phyloP scores from a whole-genome alignment of 2,888 invertebrate species.

The Azorinus chamasolen region DNA sequence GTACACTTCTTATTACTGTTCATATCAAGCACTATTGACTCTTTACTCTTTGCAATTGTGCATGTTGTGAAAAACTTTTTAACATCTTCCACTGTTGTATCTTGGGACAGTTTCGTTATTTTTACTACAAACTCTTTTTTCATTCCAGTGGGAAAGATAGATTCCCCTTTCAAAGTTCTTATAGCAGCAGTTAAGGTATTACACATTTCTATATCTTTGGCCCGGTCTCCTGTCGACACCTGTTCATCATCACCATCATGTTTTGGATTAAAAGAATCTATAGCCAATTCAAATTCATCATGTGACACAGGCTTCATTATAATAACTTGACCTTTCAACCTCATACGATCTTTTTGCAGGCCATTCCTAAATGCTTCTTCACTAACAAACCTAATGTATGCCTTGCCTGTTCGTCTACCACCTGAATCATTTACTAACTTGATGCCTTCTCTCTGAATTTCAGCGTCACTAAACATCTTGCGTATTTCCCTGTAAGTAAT shows the following conservation, averaged over 20 bases:
- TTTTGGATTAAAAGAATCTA: constrained; percentile 88
- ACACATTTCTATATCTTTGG: constrained; percentile 42
- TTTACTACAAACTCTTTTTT: constrained; percentile 55
- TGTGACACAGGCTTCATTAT: constrained; percentile 91
- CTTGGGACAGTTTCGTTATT: constrained; percentile 70
- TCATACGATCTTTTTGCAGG: constrained; percentile 89
- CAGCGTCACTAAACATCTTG: constrained; percentile 92
- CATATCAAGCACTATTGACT: constrained; percentile 89
- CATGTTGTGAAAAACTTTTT: constrained; percentile 97
- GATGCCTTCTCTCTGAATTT: constrained; percentile 93
- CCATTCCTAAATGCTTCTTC: constrained; percentile 91
- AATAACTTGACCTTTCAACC: constrained; percentile 90
- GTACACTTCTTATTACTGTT: constrained; percentile 86
- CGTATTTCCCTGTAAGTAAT: constrained; percentile 93
- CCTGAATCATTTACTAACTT: constrained; percentile 94
- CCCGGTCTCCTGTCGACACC: constrained; percentile 20
- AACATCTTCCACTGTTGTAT: constrained; percentile 90
- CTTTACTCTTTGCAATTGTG: constrained; percentile 89
- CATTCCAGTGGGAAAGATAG: neutral
- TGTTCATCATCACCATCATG: constrained; percentile 16
- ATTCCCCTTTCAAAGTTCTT: constrained; percentile 46
- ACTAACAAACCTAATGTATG: constrained; percentile 92
- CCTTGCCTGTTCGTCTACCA: constrained; percentile 92
- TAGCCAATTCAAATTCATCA: constrained; percentile 91
- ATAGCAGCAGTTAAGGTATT: constrained; percentile 53